phyloP scores from a whole-genome alignment of 2,888 invertebrate species.

The Spisula solida region DNA sequence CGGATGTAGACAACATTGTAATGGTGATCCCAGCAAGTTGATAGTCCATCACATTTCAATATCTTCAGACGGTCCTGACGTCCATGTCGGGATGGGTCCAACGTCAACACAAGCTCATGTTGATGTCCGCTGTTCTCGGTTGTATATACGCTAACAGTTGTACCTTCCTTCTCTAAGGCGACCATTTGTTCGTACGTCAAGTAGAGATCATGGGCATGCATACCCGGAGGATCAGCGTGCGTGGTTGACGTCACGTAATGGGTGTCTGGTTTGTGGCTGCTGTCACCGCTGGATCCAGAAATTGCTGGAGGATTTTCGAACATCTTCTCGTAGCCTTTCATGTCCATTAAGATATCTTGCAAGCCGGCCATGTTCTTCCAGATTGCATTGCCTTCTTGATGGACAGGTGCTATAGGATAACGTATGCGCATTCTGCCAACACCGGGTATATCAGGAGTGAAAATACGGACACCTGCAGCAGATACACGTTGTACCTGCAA shows the following conservation, averaged over 20 bases:
- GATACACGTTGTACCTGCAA: conserved; percentile 59
- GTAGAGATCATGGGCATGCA: conserved; percentile 73
- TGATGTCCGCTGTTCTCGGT: conserved; percentile 71
- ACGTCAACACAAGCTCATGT: conserved; percentile 70
- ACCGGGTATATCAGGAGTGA: conserved; percentile 75
- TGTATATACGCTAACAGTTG: conserved; percentile 65
- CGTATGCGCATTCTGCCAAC: conserved; percentile 78
- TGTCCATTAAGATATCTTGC: conserved; percentile 71
- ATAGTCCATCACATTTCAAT: conserved; percentile 64
- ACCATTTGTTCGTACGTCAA: conserved; percentile 65
- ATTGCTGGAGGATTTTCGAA: conserved; percentile 62
- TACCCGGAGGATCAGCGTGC: conserved; percentile 66
- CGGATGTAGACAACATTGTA: conserved; percentile 21
- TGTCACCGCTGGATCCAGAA: neutral
- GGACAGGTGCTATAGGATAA: conserved; percentile 79
- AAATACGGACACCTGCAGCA: conserved; percentile 74
- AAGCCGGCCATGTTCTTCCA: conserved; percentile 79
- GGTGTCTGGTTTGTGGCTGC: conserved; percentile 47
- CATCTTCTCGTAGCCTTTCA: conserved; percentile 54
- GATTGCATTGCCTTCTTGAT: conserved; percentile 76
- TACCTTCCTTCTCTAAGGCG: conserved; percentile 41
- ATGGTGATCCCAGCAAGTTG: conserved; percentile 73
- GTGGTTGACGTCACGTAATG: conserved; percentile 63
- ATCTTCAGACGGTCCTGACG: conserved; percentile 24
- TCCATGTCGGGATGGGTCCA: conserved; percentile 34